Base-by-base conservation (phyloP, 1,140 invertebrate species). In the Epicauta chinensis region DNA sequence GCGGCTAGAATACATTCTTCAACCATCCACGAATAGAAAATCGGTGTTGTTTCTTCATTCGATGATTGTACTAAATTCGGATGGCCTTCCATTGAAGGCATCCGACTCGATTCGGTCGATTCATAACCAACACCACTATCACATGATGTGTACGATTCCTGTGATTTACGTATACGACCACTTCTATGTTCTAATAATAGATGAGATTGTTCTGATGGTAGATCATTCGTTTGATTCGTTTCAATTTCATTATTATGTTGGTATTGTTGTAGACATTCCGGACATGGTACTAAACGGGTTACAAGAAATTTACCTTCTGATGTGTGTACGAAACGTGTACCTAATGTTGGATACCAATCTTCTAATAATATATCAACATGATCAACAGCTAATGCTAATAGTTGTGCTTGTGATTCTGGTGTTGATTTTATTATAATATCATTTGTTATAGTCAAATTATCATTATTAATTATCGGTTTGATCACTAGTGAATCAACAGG, bases 321-420 rank as follows among this genome's bases (percentile, higher is more conserved):
- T 0, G 94, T 98, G 66, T 99, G 97, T 1, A 95, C 92, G 73
- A 99, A 99, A 36, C 96, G 79, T 1, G 95, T 98, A 4, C 96
- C 69, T 15, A 70, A 74, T 0, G 91, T 91, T 0, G 94, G 94
- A 74, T 96, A 98, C 96, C 97, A 99, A 71, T 99, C 97, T 71
- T 99, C 97, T 0, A 99, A 72, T 15, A 99, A 72, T 42, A 94
- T 87, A 69, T 99, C 97, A 60, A 99, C 91, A 67, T 98, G 93
- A 69, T 97, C 93, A 0, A 97, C 91, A n/a, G 93, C 81, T 12
- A 96, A 71, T 0, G 94, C 89, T 37, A 98, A 67, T 11, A 99
- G 69, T 65, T 93, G 89, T 0, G 94, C 84, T 46, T 91, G 80
- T 56, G 82, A 83, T 72, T 87, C 85, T 34, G 83, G 78, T 51